Evolutionary conservation across 2,888 invertebrate species (phyloP), one percentile per base, ranked within the genome.

Genomic region (Cephus rjabovi): DNA sequence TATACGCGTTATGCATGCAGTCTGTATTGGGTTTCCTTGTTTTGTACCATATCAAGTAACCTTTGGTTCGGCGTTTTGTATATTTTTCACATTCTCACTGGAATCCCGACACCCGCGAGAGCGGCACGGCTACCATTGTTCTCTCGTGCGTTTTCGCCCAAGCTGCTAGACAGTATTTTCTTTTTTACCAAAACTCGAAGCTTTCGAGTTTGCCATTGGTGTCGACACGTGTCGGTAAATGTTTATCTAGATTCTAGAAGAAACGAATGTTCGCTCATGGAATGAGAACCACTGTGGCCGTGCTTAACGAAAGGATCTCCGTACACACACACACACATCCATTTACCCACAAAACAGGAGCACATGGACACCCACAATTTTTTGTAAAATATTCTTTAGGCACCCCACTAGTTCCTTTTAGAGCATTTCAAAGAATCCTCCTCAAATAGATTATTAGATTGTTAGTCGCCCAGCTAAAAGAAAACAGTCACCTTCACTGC

Each of bases 371-470:
- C 30, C 4, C 11, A 33, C 30, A 30, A 70, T 4, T 33, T 70
- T 30, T 70, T 30, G 30, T 11, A 34, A 31, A 70, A 30, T 12
- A 30, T 70, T 70, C 15, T 33, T 9, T 33, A 70, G 70, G 30
- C 70, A 70, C 70, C 30, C 74, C n/a, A 74, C 33, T 74, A 74
- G 34, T 74, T 34, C 74, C 74, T 34, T 34, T 23, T 74, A 74
- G 74, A 74, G 4, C 35, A 74, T 34, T 35, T 74, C 15, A 40
- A 15, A 40, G 40, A 40, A 40, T 15, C 15, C 15, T 15, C 40
- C 15, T 40, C 15, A 40, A 40, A 6, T 40, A 82, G 82, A 83
- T 77, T 78, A 79, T 76, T 85, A 83, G 83, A 79, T 68, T 81
- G n/a, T 79, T 83, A 85, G 85, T 81, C 69, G 33, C n/a, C 71